Evolutionary conservation across 2,888 invertebrate genomes (phyloP).

Genomic region (Brachylomia viminalis): DNA sequence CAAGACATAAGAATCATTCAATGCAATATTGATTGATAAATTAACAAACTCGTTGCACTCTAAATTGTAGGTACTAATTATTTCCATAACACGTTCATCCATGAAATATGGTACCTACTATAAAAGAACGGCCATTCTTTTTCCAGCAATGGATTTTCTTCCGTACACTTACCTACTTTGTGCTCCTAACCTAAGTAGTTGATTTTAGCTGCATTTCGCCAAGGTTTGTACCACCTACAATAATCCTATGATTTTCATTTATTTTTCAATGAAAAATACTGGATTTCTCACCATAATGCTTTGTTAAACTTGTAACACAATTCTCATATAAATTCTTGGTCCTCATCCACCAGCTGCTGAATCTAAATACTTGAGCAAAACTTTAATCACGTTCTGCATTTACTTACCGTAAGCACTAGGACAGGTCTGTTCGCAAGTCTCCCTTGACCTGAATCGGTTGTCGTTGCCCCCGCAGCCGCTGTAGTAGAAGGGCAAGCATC

Average conservation of each 20-base stretch:
- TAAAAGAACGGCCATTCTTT: background rate
- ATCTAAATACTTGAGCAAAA: background rate
- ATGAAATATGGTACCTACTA: background rate
- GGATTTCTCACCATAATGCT: background rate
- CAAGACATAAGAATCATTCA: background rate
- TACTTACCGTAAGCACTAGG: constrained; percentile 95
- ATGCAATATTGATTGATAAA: background rate
- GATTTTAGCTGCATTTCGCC: background rate
- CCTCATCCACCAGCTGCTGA: background rate
- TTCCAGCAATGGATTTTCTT: background rate
- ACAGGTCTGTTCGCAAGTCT: constrained; percentile 94
- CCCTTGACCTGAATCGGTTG: constrained; percentile 95
- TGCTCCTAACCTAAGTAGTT: background rate
- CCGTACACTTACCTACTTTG: too few species aligned
- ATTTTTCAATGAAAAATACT: background rate
- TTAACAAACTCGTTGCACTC: background rate
- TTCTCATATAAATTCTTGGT: background rate
- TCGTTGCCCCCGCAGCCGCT: constrained; percentile 97
- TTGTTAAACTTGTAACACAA: background rate
- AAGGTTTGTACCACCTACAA: background rate
- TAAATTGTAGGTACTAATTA: background rate
- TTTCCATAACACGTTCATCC: background rate
- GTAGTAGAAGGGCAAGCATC: constrained; percentile 98
- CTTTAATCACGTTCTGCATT: constrained; percentile 80
- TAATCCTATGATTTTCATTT: background rate